phyloP scores from a whole-genome alignment of 2,888 invertebrate genomes.

The Liodrosophila aerea region DNA sequence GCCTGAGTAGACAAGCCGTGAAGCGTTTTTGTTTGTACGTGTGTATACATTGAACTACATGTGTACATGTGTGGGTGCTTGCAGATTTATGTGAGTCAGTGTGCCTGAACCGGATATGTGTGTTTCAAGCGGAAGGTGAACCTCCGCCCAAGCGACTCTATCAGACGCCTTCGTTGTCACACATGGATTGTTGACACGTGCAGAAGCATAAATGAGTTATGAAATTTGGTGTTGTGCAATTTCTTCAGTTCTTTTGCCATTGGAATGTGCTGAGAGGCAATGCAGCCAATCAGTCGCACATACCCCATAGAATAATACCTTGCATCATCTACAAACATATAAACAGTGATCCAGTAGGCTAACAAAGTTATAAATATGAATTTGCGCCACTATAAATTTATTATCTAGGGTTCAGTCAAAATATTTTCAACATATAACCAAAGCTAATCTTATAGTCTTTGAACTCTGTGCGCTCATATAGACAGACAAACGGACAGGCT shows the following conservation, averaged over 20 bases:
- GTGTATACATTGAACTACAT: conserved; percentile 8
- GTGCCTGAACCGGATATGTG: conserved; percentile 35
- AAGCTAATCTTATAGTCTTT: too few species aligned
- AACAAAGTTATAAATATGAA: neutral
- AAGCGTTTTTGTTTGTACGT: conserved; percentile 61
- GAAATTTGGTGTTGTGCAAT: conserved; percentile 18
- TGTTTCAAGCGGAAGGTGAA: conserved; percentile 52
- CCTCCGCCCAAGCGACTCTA: conserved; percentile 32
- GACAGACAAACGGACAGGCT: too few species aligned
- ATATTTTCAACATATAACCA: too few species aligned
- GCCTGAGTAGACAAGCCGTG: conserved; percentile 43
- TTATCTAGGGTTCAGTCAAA: too few species aligned
- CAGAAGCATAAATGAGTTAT: conserved; percentile 66
- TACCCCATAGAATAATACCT: neutral
- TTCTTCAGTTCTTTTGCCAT: too few species aligned
- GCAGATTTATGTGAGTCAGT: conserved; percentile 4
- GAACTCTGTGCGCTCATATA: too few species aligned
- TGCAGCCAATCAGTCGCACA: too few species aligned
- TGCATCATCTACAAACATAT: too few species aligned
- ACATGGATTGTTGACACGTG: conserved; percentile 65
- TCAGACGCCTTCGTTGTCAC: conserved; percentile 56
- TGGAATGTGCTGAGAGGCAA: too few species aligned
- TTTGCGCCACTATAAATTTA: too few species aligned
- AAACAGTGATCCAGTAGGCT: too few species aligned
- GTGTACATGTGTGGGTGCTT: conserved; percentile 23